These are phyloP conservation scores for Anarsia innoxiella DNA, from an alignment of 2,888 invertebrate species.

Conservation along the genomic window DNA sequence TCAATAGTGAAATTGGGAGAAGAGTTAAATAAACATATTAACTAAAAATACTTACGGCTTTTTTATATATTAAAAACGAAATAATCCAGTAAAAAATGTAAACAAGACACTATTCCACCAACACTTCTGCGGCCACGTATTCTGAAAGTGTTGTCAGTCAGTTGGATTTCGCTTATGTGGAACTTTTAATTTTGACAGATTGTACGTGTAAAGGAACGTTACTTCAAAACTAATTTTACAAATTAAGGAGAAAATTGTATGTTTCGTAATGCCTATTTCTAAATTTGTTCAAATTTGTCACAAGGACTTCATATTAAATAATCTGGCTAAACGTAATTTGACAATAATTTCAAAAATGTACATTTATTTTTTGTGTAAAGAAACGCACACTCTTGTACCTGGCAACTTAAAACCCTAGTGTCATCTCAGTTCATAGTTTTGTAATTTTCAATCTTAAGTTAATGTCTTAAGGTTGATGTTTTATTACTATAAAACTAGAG, in stretches of 20 bases:
- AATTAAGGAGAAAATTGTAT: too few relatives aligned
- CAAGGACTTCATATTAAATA: background rate
- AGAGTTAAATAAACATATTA: slow-evolving; percentile 15
- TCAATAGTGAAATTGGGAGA: slow-evolving; percentile 17
- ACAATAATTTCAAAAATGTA: too few relatives aligned
- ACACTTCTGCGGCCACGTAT: slow-evolving; percentile 70
- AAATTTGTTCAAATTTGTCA: background rate
- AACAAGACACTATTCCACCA: slow-evolving; percentile 57
- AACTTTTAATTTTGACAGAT: slow-evolving; percentile 53
- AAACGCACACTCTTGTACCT: too few relatives aligned
- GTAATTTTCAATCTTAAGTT: too few relatives aligned
- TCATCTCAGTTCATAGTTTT: too few relatives aligned
- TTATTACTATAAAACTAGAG: too few relatives aligned
- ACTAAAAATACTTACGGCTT: slow-evolving; percentile 54
- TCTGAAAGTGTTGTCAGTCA: slow-evolving; percentile 67
- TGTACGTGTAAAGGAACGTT: slow-evolving; percentile 36
- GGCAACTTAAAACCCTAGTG: too few relatives aligned
- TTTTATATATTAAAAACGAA: slow-evolving; percentile 38
- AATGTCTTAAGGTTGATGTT: too few relatives aligned
- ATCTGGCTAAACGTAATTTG: too few relatives aligned
- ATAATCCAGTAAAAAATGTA: slow-evolving; percentile 63
- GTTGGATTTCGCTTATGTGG: slow-evolving; percentile 63
- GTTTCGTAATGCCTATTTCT: background rate
- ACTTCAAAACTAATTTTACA: too few relatives aligned
- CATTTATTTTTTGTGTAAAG: too few relatives aligned